phyloP scores from a whole-genome alignment of 1,140 invertebrate species.

The Conopomorpha cramerella region DNA sequence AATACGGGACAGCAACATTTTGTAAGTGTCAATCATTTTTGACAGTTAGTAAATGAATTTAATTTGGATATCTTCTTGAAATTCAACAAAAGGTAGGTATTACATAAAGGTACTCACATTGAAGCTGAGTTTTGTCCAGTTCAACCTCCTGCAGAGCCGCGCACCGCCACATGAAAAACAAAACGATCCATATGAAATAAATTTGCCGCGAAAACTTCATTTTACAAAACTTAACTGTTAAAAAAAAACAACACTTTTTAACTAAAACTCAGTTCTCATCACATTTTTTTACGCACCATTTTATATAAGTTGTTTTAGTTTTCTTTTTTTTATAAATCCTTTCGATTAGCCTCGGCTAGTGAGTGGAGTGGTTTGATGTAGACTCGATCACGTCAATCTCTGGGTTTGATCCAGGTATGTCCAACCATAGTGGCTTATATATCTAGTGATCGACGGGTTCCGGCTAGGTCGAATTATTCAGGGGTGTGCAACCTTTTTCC shows the following conservation, averaged over 20 bases:
- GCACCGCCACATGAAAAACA: conserved; percentile 18
- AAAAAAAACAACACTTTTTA: too few species aligned
- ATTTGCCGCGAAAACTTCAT: conserved; percentile 1
- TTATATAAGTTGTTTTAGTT: too few species aligned
- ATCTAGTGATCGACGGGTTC: conserved; percentile 19
- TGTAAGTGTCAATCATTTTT: too few species aligned
- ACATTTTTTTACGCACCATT: conserved; percentile 29
- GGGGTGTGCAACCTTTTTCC: conserved; percentile 15
- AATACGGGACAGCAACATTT: too few species aligned
- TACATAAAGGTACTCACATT: conserved; percentile 60
- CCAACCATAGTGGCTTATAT: conserved; percentile 23
- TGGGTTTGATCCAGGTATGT: conserved; percentile 15
- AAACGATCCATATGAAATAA: conserved; percentile 4
- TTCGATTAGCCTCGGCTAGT: too few species aligned
- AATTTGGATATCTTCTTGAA: conserved; percentile 1
- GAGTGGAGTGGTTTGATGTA: too few species aligned
- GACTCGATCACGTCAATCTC: too few species aligned
- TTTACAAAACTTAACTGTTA: too few species aligned
- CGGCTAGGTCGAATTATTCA: conserved; percentile 23
- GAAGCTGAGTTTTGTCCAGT: conserved; percentile 61
- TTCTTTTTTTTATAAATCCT: too few species aligned
- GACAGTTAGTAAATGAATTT: too few species aligned
- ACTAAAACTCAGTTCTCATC: not conserved
- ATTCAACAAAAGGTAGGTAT: conserved; percentile 1
- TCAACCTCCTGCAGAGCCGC: too few species aligned